Conservation (phyloP, 2,113 vertebrate species). For the Poeciliopsis turrubarensis region DNA sequence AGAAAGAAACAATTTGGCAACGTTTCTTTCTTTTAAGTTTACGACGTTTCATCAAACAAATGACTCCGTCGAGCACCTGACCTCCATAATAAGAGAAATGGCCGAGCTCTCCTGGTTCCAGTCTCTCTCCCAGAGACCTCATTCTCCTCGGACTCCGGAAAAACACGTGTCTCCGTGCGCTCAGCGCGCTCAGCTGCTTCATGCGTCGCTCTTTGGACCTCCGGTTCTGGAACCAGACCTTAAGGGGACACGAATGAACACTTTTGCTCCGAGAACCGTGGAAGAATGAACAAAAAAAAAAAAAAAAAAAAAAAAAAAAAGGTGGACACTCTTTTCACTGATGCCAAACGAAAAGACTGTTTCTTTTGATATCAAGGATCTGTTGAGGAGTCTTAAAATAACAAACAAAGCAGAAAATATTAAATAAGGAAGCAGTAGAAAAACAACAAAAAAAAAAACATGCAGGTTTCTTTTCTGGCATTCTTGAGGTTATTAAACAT, state of each 20-base stretch:
- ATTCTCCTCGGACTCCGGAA: conserved; percentile 94
- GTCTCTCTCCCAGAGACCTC: conserved; percentile 91
- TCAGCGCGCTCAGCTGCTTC: conserved; percentile 95
- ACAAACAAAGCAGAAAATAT: background rate
- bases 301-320: too few relatives aligned
- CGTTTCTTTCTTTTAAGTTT: too few relatives aligned
- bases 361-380: background rate
- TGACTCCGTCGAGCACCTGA: conserved; percentile 47
- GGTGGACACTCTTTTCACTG: too few relatives aligned
- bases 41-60: background rate
- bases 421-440: too few relatives aligned
- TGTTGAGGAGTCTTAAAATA: background rate
- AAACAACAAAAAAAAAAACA: too few relatives aligned
- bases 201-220: conserved; percentile 96
- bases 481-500: too few relatives aligned
- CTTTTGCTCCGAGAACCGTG: background rate
- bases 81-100: conserved; percentile 97
- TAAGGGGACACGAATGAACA: background rate
- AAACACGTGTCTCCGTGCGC: conserved; percentile 91
- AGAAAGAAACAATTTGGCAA: background rate
- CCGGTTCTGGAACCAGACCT: conserved; percentile 99
- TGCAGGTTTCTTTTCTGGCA: too few relatives aligned
- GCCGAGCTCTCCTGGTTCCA: conserved; percentile 91
- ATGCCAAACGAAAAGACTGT: too few relatives aligned
- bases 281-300: too few relatives aligned